A percentile compares a stretch with the other conserved stretches of the same genome.
Evolutionary conservation across 2,888 invertebrate genomes (phyloP).

Genomic region (Aromia moschata): DNA sequence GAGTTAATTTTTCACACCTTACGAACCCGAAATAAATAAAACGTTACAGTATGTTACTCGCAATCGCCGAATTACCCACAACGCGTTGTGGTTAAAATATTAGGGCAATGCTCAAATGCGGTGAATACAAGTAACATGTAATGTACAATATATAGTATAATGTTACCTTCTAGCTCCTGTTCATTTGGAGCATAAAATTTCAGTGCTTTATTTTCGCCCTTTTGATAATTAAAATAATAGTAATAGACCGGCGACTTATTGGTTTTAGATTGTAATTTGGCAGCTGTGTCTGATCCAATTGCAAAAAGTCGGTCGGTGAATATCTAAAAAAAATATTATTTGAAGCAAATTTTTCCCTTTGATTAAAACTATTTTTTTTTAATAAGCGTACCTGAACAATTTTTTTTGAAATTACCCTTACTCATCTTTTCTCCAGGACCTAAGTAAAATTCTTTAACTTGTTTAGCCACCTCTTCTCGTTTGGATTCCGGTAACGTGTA

Average conservation of each 20-base stretch:
- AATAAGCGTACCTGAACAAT: too few species aligned
- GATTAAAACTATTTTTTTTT: too few species aligned
- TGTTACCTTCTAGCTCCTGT: not conserved
- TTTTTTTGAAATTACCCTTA: constrained; percentile 38
- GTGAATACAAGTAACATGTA: too few species aligned
- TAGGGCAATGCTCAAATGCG: too few species aligned
- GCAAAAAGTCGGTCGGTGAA: constrained; percentile 71
- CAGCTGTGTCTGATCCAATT: constrained; percentile 44
- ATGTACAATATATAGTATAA: too few species aligned
- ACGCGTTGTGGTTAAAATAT: too few species aligned
- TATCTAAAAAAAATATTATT: constrained; percentile 60
- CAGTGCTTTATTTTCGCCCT: constrained; percentile 7
- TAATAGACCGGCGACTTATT: constrained; percentile 45
- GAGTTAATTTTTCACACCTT: too few species aligned
- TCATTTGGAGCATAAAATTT: not conserved
- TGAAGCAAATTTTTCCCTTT: not conserved
- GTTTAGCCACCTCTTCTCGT: constrained; percentile 37
- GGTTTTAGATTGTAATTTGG: constrained; percentile 45
- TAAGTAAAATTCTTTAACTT: constrained; percentile 49
- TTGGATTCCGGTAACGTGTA: constrained; percentile 42
- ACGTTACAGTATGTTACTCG: too few species aligned
- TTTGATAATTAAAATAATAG: constrained; percentile 1
- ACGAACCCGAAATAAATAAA: too few species aligned
- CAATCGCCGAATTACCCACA: too few species aligned
- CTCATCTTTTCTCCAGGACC: constrained; percentile 37